phyloP scores from a whole-genome alignment of 2,888 invertebrate genomes.

The Lumbricus terrestris region DNA sequence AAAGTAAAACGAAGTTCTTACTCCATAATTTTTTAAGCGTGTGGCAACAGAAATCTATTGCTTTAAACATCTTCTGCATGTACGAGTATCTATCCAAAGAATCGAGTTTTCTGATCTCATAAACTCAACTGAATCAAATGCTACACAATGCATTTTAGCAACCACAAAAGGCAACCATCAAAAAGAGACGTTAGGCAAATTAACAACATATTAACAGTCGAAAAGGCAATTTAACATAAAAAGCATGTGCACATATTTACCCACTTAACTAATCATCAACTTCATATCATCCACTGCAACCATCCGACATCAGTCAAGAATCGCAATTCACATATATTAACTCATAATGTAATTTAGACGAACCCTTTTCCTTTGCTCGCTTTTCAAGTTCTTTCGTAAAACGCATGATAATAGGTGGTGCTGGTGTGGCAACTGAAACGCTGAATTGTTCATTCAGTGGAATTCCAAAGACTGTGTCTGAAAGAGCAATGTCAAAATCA shows the following conservation, averaged over 20 bases:
- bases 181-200: not conserved
- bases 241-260: not conserved
- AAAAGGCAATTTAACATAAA: not conserved
- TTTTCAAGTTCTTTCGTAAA: conserved; percentile 69
- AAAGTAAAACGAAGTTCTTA: too few relatives aligned
- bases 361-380: conserved; percentile 59
- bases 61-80: too few relatives aligned
- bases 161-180: not conserved
- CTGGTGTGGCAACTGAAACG: conserved; percentile 62
- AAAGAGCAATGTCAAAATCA: not conserved
- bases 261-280: not conserved
- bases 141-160: not conserved
- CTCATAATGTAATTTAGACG: not conserved
- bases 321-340: too few relatives aligned
- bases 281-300: not conserved
- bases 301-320: not conserved
- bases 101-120: too few relatives aligned
- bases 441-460: conserved; percentile 69
- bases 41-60: too few relatives aligned
- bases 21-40: too few relatives aligned
- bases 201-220: not conserved
- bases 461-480: conserved; percentile 65
- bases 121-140: not conserved
- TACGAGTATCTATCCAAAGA: too few relatives aligned
- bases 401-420: conserved; percentile 67